Conservation (phyloP, 2,888 invertebrate species). For the Stenoptilia bipunctidactyla region DNA sequence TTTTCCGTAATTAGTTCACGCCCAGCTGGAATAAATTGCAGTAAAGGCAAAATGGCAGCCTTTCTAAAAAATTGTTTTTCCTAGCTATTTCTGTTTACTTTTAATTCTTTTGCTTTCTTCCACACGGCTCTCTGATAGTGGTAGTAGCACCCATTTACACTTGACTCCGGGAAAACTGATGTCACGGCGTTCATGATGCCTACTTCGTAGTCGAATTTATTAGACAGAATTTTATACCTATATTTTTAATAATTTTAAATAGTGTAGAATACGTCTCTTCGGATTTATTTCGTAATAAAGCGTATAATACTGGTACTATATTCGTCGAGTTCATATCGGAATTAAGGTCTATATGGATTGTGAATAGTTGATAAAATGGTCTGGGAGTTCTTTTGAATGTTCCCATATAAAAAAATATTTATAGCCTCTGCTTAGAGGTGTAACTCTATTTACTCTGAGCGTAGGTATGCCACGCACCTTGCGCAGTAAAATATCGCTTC, state of each 20-base stretch:
- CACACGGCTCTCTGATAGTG: slow-evolving; percentile 2
- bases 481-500: too few species aligned
- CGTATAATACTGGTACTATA: slow-evolving; percentile 3
- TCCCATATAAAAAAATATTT: not conserved
- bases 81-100: not conserved
- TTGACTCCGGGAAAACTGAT: slow-evolving; percentile 3
- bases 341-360: slow-evolving; percentile 6
- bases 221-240: slow-evolving; percentile 1
- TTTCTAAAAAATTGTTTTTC: slow-evolving; percentile 2
- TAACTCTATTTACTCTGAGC: too few species aligned
- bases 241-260: slow-evolving; percentile 3
- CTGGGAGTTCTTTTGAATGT: slow-evolving; percentile 7
- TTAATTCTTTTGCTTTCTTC: not conserved
- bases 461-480: too few species aligned
- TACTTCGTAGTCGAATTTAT: slow-evolving; percentile 4
- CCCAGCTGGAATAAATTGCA: slow-evolving; percentile 2
- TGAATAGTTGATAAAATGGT: slow-evolving; percentile 8
- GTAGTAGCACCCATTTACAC: slow-evolving; percentile 5
- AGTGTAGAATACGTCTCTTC: slow-evolving; percentile 2
- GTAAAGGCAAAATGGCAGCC: slow-evolving; percentile 2
- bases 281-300: slow-evolving; percentile 3
- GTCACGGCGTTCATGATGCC: slow-evolving; percentile 5
- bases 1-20: slow-evolving; percentile 3
- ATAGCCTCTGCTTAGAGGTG: slow-evolving; percentile 1
- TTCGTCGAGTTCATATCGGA: slow-evolving; percentile 4